A percentile compares a stretch with the other conserved stretches of the same genome.
phyloP scores from a whole-genome alignment of 2,797 vertebrate species.

The Eulemur mongoz region DNA sequence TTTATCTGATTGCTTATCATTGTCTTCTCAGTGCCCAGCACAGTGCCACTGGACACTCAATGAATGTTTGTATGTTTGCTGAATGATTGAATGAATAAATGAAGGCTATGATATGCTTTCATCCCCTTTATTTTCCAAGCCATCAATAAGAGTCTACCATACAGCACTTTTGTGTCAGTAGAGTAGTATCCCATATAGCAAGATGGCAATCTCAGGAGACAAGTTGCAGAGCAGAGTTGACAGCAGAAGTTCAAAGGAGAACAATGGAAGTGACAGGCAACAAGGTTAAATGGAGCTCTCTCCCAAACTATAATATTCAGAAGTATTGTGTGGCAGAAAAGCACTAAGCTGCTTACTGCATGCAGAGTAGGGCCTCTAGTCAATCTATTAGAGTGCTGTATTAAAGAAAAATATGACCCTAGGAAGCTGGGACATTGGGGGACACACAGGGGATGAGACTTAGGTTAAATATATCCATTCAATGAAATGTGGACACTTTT shows the following conservation, averaged over 20 bases:
- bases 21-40: background rate
- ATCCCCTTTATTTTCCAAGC: background rate
- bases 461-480: background rate
- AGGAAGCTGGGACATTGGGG: background rate
- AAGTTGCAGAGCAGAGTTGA: background rate
- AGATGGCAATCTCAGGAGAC: background rate
- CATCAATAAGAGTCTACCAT: background rate
- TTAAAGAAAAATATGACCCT: conserved; percentile 9
- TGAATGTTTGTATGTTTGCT: background rate
- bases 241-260: background rate
- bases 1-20: background rate
- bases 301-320: background rate
- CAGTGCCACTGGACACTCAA: background rate
- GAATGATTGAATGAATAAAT: background rate
- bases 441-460: background rate
- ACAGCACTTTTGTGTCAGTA: background rate
- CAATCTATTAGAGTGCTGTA: background rate
- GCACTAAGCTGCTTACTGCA: background rate
- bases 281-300: background rate
- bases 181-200: background rate
- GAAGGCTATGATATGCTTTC: background rate
- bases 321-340: background rate
- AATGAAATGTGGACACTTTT: background rate
- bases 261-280: background rate
- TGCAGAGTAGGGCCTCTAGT: background rate